Conservation (phyloP, 2,113 vertebrate species). For the Corydoras sp. region DNA sequence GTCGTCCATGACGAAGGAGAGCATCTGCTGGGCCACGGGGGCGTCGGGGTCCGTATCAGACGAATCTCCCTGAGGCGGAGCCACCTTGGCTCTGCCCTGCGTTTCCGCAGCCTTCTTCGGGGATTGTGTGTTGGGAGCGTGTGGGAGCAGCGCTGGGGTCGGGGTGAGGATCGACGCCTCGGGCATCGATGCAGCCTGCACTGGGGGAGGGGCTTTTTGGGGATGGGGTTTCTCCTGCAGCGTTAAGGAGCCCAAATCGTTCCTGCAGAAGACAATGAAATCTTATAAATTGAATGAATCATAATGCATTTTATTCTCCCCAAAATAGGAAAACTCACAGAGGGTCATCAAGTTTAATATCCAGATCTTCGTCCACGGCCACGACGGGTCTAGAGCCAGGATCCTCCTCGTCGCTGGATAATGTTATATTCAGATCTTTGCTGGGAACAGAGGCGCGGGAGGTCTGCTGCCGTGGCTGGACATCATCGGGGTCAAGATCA, state of each 20-base stretch:
- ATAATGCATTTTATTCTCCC: too few relatives aligned
- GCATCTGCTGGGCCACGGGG: slow-evolving; percentile 85
- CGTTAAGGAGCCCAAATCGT: neutral
- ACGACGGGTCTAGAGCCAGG: slow-evolving; percentile 38
- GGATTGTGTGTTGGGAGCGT: neutral
- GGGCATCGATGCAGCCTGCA: slow-evolving; percentile 9
- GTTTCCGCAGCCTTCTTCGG: neutral
- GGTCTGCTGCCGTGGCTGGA: slow-evolving; percentile 44
- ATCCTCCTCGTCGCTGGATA: slow-evolving; percentile 82
- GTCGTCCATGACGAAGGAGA: slow-evolving; percentile 95
- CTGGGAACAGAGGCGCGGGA: slow-evolving; percentile 53
- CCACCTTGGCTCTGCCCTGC: slow-evolving; percentile 46
- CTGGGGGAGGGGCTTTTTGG: neutral
- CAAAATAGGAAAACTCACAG: slow-evolving; percentile 54
- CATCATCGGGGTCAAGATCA: slow-evolving; percentile 85
- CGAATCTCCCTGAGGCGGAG: slow-evolving; percentile 55
- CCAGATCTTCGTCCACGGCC: slow-evolving; percentile 50
- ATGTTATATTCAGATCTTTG: slow-evolving; percentile 58
- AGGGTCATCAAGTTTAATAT: slow-evolving; percentile 36
- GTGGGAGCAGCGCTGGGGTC: slow-evolving; percentile 35
- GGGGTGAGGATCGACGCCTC: slow-evolving; percentile 45
- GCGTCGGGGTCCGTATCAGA: slow-evolving; percentile 74
- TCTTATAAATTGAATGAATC: too few relatives aligned
- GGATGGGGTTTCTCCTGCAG: neutral
- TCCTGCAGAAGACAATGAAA: neutral